Base-by-base conservation (phyloP, 35 echinoderm and acorn worm genomes). In the Diadema setosum region DNA sequence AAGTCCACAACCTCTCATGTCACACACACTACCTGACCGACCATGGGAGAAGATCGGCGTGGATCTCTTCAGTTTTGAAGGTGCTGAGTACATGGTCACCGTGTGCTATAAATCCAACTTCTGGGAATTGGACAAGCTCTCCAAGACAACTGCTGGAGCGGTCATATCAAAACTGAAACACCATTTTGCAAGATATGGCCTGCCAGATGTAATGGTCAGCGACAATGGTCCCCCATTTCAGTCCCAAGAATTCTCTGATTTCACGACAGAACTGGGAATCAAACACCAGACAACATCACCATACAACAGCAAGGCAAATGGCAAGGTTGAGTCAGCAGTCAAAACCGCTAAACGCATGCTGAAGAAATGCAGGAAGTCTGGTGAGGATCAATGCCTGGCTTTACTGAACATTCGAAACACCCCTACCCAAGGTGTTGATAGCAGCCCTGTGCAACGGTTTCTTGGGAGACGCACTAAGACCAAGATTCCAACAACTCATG, bases 1-100 rank as follows among this genome's bases (percentile, higher is more conserved):
- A 14, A 70, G 60, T 5, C 81, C 81, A 44, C 42, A 69, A 45
- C 84, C 52, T 65, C 46, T 85, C 75, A 48, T 87, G 73, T 74
- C 75, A 83, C 90, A 92, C 65, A 56, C 86, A 87, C 67, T 87
- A 63, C 90, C 90, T 81, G 90, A 92, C 74, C 23, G 70, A 9
- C 83, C 90, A 31, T 92, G 75, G 84, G 73, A 81, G 39, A 92
- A 82, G 44, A 59, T 82, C 21, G 49, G 46, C 55, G 76, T 81
- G 12, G 84, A 92, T 32, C 60, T 87, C 30, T 48, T 92, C 24
- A 46, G 31, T 21, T 42, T 87, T 14, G 39, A 92, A 84, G 84
- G 90, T 42, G 33, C 34, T 12, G 31, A 82, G 37, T 87, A 87
- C 42, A 61, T 92, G 18, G 84, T 82, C 45, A 92, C 52, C 15